Percentiles rank a stretch among this genome's conserved stretches.
Evolutionary conservation across 2,888 invertebrate species (phyloP).

Genomic region (Acanthosepion pharaonis): DNA sequence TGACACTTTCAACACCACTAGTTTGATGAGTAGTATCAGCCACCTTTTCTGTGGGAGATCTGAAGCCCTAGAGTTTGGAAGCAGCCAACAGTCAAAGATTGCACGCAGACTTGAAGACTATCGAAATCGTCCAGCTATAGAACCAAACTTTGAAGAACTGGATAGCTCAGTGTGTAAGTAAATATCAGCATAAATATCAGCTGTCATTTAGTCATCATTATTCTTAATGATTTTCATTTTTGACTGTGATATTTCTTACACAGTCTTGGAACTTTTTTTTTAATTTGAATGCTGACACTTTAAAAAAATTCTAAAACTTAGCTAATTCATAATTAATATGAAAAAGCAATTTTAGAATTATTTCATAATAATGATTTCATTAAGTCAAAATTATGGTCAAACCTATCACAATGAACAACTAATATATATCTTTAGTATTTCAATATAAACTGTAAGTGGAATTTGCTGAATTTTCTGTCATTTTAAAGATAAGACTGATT

Average conservation of each 20-base stretch:
- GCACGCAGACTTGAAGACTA: conserved; percentile 33
- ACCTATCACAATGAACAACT: no score
- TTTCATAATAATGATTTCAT: no score
- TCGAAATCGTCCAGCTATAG: conserved; percentile 39
- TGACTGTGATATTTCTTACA: background rate
- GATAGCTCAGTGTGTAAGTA: conserved; percentile 39
- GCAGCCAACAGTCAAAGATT: conserved; percentile 37
- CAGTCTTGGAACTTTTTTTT: background rate
- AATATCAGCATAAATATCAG: no score
- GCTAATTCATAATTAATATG: no score
- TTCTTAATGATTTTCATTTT: background rate
- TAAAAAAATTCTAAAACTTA: no score
- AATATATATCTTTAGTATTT: no score
- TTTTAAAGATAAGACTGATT: no score
- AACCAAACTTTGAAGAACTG: conserved; percentile 35
- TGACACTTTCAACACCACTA: background rate
- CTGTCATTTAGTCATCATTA: no score
- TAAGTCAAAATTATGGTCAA: no score
- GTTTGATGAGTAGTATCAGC: background rate
- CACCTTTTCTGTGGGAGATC: conserved; percentile 8
- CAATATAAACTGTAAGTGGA: no score
- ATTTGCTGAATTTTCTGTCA: no score
- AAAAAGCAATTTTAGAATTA: no score
- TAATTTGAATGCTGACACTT: background rate
- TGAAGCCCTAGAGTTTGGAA: background rate